phyloP scores from a whole-genome alignment of 2,888 invertebrate genomes.

The Parnassius apollo region DNA sequence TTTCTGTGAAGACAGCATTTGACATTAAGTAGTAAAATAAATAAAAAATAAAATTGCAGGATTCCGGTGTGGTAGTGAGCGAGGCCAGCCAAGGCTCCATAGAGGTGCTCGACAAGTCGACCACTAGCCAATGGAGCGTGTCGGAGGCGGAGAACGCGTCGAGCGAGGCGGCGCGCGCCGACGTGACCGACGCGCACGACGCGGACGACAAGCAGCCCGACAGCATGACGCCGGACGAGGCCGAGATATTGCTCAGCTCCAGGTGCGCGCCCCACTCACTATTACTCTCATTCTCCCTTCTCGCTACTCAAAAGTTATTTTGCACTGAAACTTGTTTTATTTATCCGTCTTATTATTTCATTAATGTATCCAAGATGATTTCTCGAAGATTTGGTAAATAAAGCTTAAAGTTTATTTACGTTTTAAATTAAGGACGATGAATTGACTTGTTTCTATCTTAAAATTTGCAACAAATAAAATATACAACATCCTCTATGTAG shows the following conservation, averaged over 20 bases:
- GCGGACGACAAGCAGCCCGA: slow-evolving; percentile 67
- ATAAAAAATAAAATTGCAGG: slow-evolving; percentile 46
- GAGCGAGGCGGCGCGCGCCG: slow-evolving; percentile 57
- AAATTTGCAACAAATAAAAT: too few species aligned
- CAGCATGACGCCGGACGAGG: slow-evolving; percentile 91
- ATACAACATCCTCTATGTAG: too few species aligned
- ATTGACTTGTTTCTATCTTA: too few species aligned
- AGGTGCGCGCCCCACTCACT: slow-evolving; percentile 77
- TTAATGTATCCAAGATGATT: neutral
- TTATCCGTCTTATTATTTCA: neutral
- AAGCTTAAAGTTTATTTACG: too few species aligned
- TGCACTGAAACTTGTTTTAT: neutral
- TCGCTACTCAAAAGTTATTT: neutral
- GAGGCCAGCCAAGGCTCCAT: slow-evolving; percentile 79
- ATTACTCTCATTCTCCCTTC: neutral
- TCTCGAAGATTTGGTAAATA: too few species aligned
- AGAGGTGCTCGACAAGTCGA: slow-evolving; percentile 80
- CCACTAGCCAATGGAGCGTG: slow-evolving; percentile 80
- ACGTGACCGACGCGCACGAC: slow-evolving; percentile 48
- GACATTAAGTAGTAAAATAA: neutral
- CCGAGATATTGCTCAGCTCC: slow-evolving; percentile 91
- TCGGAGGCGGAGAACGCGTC: slow-evolving; percentile 77
- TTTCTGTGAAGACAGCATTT: too few species aligned
- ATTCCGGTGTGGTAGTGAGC: slow-evolving; percentile 78
- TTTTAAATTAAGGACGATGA: too few species aligned